These are phyloP conservation scores for Meloe dianella DNA, from an alignment of 2,888 invertebrate genomes.

Conservation along the genomic window DNA sequence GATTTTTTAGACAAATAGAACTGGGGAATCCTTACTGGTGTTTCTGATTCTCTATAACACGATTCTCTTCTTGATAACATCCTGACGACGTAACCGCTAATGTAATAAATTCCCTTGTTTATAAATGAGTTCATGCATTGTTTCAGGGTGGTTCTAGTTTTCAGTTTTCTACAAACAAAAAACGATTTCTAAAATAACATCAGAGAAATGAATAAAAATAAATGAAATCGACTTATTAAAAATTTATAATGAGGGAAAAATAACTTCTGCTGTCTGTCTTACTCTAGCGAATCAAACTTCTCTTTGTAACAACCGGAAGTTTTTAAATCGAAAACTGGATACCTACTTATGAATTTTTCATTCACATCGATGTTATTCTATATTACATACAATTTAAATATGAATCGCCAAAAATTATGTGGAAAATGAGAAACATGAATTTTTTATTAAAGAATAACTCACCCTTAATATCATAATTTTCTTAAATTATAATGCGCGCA, in stretches of 20 bases:
- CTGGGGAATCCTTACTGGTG: not conserved
- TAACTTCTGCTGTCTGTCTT: not conserved
- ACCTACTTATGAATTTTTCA: not conserved
- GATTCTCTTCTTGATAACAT: not conserved
- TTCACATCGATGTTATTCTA: not conserved
- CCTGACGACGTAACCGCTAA: not conserved
- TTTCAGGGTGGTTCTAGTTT: not conserved
- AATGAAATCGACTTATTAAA: no score
- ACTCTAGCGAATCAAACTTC: not conserved
- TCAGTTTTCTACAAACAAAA: no score
- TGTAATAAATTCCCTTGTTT: not conserved
- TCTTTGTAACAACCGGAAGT: not conserved
- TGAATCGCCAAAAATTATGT: not conserved
- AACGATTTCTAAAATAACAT: no score
- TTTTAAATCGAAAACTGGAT: not conserved
- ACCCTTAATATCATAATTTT: constrained; percentile 19
- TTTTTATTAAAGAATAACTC: constrained; percentile 12
- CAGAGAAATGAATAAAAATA: not conserved
- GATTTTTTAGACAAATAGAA: not conserved
- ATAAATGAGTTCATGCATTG: no score
- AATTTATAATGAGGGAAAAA: no score
- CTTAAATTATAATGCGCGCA: not conserved
- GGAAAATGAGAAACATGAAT: not conserved
- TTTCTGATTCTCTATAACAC: not conserved
- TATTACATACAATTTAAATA: not conserved